Conservation (phyloP, 1,140 invertebrate genomes). For the Sinonovacula constricta region DNA sequence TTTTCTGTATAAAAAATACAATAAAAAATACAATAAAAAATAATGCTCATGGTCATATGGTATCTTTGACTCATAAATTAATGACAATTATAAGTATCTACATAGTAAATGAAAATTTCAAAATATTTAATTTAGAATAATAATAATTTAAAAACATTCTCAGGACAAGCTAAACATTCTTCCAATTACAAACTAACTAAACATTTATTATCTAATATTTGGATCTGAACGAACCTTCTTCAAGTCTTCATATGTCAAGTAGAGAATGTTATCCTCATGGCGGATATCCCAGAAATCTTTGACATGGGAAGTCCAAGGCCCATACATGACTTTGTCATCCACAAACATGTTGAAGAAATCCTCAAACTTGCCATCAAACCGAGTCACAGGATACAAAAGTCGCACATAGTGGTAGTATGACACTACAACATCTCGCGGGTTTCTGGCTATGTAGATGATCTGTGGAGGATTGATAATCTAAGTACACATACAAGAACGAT, state of each 20-base stretch:
- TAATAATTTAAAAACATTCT: too few species aligned
- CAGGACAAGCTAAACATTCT: neutral
- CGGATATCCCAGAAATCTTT: conserved; percentile 77
- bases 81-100: neutral
- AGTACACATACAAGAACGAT: neutral
- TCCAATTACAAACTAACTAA: neutral
- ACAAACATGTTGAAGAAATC: conserved; percentile 88
- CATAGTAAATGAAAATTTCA: too few species aligned
- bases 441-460: conserved; percentile 93
- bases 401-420: conserved; percentile 93
- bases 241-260: conserved; percentile 81
- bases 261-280: conserved; percentile 78
- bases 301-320: conserved; percentile 81
- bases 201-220: neutral
- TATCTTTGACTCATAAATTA: neutral
- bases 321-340: conserved; percentile 82
- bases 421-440: conserved; percentile 96
- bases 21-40: neutral
- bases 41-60: too few species aligned
- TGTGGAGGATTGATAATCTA: too few species aligned
- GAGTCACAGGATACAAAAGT: conserved; percentile 74
- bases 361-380: conserved; percentile 86
- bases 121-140: neutral
- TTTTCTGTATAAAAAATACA: neutral
- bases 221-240: conserved; percentile 69